A percentile compares a stretch with the other conserved stretches of the same genome.
These are phyloP conservation scores for Dryoscopus gambensis DNA, from an alignment of 2,113 vertebrate genomes.

Conservation along the genomic window DNA sequence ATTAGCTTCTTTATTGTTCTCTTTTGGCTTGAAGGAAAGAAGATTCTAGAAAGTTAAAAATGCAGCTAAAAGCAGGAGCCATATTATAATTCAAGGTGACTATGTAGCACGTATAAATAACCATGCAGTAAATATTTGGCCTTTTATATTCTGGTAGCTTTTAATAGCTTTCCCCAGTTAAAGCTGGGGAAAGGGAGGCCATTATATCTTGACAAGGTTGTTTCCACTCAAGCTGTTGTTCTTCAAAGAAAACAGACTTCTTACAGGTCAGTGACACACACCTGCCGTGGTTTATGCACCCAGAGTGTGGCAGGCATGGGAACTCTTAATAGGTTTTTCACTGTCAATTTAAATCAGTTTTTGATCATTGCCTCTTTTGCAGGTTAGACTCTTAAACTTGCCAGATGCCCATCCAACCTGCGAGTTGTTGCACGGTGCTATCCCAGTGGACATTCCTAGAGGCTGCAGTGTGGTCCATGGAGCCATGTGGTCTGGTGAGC, in stretches of 20 bases:
- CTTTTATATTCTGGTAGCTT: background rate
- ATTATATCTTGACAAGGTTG: background rate
- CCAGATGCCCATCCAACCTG: background rate
- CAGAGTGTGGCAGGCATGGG: background rate
- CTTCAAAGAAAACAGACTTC: background rate
- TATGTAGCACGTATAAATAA: background rate
- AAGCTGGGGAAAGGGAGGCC: background rate
- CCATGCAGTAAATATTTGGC: background rate
- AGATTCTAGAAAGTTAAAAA: background rate
- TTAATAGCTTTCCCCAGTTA: background rate
- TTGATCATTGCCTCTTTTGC: background rate
- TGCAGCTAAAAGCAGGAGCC: background rate
- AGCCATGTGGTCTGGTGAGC: background rate
- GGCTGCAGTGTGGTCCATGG: background rate
- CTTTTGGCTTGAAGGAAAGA: background rate
- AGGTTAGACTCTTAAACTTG: background rate
- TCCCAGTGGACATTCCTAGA: background rate
- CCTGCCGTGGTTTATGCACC: background rate
- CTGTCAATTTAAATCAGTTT: background rate
- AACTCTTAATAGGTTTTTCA: background rate
- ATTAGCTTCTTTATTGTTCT: background rate
- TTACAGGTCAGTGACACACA: background rate
- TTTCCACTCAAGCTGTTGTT: background rate
- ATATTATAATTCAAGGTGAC: background rate
- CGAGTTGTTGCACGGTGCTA: fast-evolving